Conservation (phyloP, 92 coral and sea anemone species). For the Siderastrea radians region DNA sequence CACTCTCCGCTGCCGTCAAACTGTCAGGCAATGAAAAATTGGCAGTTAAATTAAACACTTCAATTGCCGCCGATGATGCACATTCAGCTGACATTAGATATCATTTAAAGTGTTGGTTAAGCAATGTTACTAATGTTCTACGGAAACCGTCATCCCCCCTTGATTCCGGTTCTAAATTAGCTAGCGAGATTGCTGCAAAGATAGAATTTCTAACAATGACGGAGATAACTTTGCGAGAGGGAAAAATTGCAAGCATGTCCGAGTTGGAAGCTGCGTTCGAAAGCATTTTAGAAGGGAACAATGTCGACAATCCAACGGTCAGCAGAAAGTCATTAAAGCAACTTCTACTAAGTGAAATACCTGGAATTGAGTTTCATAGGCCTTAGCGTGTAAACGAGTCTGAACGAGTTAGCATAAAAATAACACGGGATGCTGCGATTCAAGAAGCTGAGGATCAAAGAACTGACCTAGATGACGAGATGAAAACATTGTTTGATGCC, state of each 20-base stretch:
- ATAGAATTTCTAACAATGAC: constrained; percentile 16
- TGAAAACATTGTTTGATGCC: constrained; percentile 80
- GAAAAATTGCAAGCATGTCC: constrained; percentile 28
- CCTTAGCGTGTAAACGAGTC: constrained; percentile 81
- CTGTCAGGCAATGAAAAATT: constrained; percentile 55
- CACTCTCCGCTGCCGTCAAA: constrained; percentile 54
- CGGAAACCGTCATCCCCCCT: constrained; percentile 19
- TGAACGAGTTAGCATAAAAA: constrained; percentile 68
- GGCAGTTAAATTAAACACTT: constrained; percentile 56
- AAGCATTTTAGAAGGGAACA: constrained; percentile 64
- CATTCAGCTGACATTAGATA: constrained; percentile 56
- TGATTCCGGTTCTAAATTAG: not conserved
- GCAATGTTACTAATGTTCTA: constrained; percentile 56
- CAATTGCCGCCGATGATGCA: constrained; percentile 56
- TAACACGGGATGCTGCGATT: constrained; percentile 63
- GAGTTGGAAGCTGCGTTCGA: constrained; percentile 61
- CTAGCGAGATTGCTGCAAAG: not conserved
- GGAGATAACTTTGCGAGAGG: not conserved
- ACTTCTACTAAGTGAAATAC: constrained; percentile 71
- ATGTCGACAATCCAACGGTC: constrained; percentile 51
- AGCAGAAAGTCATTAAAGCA: constrained; percentile 58
- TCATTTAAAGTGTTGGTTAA: constrained; percentile 52
- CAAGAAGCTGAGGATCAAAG: constrained; percentile 58
- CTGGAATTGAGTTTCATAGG: constrained; percentile 71
- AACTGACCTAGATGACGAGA: constrained; percentile 52